Evolutionary conservation across 2,797 vertebrate genomes (phyloP).

Genomic region (Leucoraja ocellata): DNA sequence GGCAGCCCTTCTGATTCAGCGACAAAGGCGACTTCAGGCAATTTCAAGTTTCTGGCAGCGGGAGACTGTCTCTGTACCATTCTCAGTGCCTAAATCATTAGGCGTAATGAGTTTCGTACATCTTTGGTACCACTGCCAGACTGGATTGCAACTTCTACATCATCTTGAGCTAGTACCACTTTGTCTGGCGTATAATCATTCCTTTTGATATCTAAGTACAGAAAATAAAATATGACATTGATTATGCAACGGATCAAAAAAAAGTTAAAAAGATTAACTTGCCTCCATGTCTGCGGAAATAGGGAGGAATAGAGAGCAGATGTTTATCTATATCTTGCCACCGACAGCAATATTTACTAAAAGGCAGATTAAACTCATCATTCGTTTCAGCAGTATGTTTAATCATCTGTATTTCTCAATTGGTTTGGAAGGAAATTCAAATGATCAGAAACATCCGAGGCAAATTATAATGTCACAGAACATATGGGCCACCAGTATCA

Average conservation of each 20-base stretch:
- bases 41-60: slow-evolving; percentile 41
- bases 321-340: not conserved
- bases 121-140: slow-evolving; percentile 77
- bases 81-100: slow-evolving; percentile 70
- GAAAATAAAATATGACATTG: not conserved
- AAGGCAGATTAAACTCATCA: not conserved
- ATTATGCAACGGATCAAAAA: not conserved
- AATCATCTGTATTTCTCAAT: not conserved
- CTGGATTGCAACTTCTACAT: slow-evolving; percentile 66
- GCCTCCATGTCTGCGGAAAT: too few species aligned
- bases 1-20: slow-evolving; percentile 28
- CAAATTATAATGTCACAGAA: too few species aligned
- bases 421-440: too few species aligned
- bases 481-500: too few species aligned
- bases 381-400: not conserved
- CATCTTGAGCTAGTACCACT: slow-evolving; percentile 78
- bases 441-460: too few species aligned
- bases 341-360: not conserved
- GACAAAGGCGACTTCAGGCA: slow-evolving; percentile 40
- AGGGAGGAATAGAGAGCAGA: too few species aligned
- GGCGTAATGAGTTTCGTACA: slow-evolving; percentile 72
- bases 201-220: slow-evolving; percentile 77
- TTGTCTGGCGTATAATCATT: slow-evolving; percentile 98
- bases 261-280: not conserved
- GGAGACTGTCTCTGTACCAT: slow-evolving; percentile 46